Percentiles rank a stretch among this genome's conserved stretches.
Conservation (phyloP, 2,888 invertebrate genomes). For the Atethmia centrago region DNA sequence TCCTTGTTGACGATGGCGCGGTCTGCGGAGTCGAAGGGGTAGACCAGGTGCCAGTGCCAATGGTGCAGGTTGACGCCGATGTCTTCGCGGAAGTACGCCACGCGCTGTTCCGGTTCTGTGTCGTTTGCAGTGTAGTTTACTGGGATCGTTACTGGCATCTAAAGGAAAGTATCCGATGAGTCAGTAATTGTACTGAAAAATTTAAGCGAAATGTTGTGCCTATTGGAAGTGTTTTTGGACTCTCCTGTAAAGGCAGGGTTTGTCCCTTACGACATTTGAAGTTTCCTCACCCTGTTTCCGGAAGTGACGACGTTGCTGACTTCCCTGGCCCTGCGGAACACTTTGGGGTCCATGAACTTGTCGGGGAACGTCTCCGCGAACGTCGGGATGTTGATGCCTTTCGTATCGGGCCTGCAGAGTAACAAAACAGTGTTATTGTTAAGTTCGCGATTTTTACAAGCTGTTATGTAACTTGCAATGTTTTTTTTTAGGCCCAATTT, state of each 20-base stretch:
- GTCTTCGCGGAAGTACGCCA: slow-evolving; percentile 96
- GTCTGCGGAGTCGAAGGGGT: slow-evolving; percentile 93
- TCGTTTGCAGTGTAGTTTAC: slow-evolving; percentile 94
- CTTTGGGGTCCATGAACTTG: slow-evolving; percentile 94
- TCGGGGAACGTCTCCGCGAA: slow-evolving; percentile 95
- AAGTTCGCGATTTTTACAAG: background rate
- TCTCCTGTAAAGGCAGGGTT: too few relatives aligned
- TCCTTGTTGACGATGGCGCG: slow-evolving; percentile 92
- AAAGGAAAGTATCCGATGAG: background rate
- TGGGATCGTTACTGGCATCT: slow-evolving; percentile 93
- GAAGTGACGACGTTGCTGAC: slow-evolving; percentile 91
- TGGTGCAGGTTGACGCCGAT: slow-evolving; percentile 96
- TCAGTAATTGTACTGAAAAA: background rate
- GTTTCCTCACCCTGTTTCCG: slow-evolving; percentile 91
- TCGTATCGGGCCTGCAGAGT: slow-evolving; percentile 90
- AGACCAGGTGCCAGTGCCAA: slow-evolving; percentile 98
- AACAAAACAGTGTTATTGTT: background rate
- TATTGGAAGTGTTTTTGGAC: background rate
- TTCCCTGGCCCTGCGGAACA: slow-evolving; percentile 93
- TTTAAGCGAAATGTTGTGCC: background rate
- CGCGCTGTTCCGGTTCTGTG: slow-evolving; percentile 94
- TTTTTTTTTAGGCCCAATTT: too few relatives aligned
- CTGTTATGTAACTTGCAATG: too few relatives aligned
- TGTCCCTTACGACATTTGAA: too few relatives aligned
- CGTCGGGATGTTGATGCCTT: slow-evolving; percentile 93